phyloP scores from a whole-genome alignment of 2,797 vertebrate genomes.

The Gephyroberyx darwinii region DNA sequence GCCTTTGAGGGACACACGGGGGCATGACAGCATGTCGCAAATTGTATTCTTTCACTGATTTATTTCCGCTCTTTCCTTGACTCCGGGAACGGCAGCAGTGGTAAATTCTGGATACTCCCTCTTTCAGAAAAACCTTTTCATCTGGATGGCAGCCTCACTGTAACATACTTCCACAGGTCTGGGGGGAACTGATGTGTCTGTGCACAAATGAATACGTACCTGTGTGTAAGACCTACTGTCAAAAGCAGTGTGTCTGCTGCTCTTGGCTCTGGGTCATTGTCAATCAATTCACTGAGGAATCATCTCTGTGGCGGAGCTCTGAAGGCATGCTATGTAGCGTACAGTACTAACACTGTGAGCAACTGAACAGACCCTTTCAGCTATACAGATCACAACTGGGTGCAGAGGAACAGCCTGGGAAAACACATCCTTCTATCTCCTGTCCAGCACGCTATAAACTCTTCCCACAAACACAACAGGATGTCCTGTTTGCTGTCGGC shows the following conservation, averaged over 20 bases:
- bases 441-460: slow-evolving; percentile 44
- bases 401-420: slow-evolving; percentile 47
- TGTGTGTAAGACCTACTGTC: slow-evolving; percentile 32
- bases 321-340: slow-evolving; percentile 33
- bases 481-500: slow-evolving; percentile 63
- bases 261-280: slow-evolving; percentile 49
- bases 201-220: slow-evolving; percentile 12
- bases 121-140: background rate
- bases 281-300: slow-evolving; percentile 42
- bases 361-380: slow-evolving; percentile 46
- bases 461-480: slow-evolving; percentile 51
- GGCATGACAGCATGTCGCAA: slow-evolving; percentile 61
- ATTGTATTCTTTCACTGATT: slow-evolving; percentile 63
- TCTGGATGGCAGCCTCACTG: slow-evolving; percentile 15
- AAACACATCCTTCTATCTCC: slow-evolving; percentile 52
- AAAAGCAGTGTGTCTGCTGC: slow-evolving; percentile 25
- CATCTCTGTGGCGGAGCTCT: slow-evolving; percentile 44
- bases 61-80: slow-evolving; percentile 39
- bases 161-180: slow-evolving; percentile 13
- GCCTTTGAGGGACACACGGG: slow-evolving; percentile 70
- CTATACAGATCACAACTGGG: slow-evolving; percentile 59
- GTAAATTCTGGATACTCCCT: too few relatives aligned
- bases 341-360: slow-evolving; percentile 38
- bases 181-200: background rate
- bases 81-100: background rate